These are phyloP conservation scores for Prietella phreatophila DNA, from an alignment of 2,113 vertebrate species.

Conservation along the genomic window DNA sequence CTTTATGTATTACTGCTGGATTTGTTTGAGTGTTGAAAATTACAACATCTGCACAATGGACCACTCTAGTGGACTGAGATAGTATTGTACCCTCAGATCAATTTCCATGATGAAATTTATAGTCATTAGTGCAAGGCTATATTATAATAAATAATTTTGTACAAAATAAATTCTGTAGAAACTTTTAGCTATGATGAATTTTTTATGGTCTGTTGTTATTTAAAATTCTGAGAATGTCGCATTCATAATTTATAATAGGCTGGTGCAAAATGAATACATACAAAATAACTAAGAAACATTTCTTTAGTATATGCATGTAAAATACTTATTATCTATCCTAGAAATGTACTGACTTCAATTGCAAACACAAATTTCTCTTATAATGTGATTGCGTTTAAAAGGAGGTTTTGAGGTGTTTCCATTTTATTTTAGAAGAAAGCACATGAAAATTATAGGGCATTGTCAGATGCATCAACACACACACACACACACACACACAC, in stretches of 20 bases:
- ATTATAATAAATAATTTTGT: background rate
- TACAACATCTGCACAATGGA: constrained; percentile 58
- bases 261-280: background rate
- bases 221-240: background rate
- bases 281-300: background rate
- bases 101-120: background rate
- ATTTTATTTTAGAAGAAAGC: background rate
- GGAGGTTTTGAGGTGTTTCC: background rate
- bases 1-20: background rate
- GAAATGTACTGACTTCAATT: no score
- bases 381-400: background rate
- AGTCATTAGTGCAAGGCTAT: background rate
- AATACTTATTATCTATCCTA: background rate
- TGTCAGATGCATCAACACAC: constrained; percentile 67
- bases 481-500: no score
- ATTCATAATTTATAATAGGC: constrained; percentile 1
- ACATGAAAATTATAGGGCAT: background rate
- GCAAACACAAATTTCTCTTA: background rate
- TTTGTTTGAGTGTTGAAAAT: background rate
- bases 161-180: background rate
- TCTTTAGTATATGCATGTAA: background rate
- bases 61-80: constrained; percentile 69
- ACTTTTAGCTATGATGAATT: background rate
- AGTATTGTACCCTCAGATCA: constrained; percentile 32
- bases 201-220: background rate